These are phyloP conservation scores for Epicauta chinensis DNA, from an alignment of 1,140 invertebrate species.

Conservation along the genomic window DNA sequence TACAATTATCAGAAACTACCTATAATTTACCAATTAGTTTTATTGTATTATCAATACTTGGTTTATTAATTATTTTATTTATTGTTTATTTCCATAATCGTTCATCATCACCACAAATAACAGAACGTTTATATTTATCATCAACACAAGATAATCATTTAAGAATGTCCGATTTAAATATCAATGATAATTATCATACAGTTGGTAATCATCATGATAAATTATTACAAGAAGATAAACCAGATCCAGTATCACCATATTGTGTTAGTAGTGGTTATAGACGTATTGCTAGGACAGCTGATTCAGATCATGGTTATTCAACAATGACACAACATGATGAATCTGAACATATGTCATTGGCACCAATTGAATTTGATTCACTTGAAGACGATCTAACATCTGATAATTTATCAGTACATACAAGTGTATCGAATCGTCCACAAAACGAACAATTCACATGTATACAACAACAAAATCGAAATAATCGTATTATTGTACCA, in stretches of 20 bases:
- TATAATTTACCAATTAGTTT: constrained; percentile 7
- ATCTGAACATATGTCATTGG: constrained; percentile 70
- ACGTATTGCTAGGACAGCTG: constrained; percentile 69
- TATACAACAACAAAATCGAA: constrained; percentile 43
- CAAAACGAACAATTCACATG: constrained; percentile 40
- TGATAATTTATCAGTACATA: constrained; percentile 55
- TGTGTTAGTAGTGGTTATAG: constrained; percentile 76
- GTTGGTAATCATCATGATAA: constrained; percentile 55
- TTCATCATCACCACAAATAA: constrained; percentile 52
- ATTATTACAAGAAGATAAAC: constrained; percentile 46
- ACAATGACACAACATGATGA: constrained; percentile 90
- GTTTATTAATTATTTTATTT: constrained; percentile 51
- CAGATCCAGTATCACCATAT: constrained; percentile 76
- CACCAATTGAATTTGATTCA: constrained; percentile 54
- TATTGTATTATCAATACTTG: constrained; percentile 8
- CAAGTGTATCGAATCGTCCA: constrained; percentile 47
- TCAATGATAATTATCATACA: constrained; percentile 48
- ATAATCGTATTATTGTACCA: constrained; percentile 71
- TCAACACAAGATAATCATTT: constrained; percentile 46
- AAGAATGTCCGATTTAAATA: constrained; percentile 40
- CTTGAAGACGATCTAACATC: constrained; percentile 52
- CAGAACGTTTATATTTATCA: constrained; percentile 46
- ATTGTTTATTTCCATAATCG: constrained; percentile 55
- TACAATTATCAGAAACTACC: constrained; percentile 31
- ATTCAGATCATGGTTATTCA: constrained; percentile 91